These are phyloP conservation scores for Nomada goodeniana DNA, from an alignment of 2,888 invertebrate species.

Conservation along the genomic window DNA sequence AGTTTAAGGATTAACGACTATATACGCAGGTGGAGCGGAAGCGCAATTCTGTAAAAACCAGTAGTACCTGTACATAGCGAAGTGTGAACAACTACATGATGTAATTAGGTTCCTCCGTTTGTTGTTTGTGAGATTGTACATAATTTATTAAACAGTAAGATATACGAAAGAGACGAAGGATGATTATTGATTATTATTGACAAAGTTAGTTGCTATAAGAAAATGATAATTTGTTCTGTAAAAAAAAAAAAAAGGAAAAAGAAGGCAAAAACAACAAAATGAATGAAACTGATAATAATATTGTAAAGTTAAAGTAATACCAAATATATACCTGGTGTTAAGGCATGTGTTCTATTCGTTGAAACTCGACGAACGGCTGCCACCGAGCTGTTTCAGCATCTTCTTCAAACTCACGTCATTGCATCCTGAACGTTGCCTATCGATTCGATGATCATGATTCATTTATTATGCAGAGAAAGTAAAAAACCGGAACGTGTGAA, in stretches of 20 bases:
- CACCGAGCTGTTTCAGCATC: slow-evolving; percentile 23
- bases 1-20: slow-evolving; percentile 53
- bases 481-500: not conserved
- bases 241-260: slow-evolving; percentile 70
- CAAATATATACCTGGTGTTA: slow-evolving; percentile 84
- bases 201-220: slow-evolving; percentile 80
- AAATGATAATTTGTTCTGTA: slow-evolving; percentile 80
- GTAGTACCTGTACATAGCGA: slow-evolving; percentile 84
- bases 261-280: slow-evolving; percentile 41
- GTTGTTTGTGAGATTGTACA: slow-evolving; percentile 85
- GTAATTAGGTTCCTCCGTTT: slow-evolving; percentile 84
- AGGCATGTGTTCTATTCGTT: slow-evolving; percentile 69
- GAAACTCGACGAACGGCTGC: slow-evolving; percentile 24
- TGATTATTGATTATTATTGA: slow-evolving; percentile 79
- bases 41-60: slow-evolving; percentile 77
- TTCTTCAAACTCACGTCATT: slow-evolving; percentile 14
- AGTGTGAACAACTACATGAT: slow-evolving; percentile 83
- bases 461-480: not conserved
- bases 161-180: slow-evolving; percentile 70
- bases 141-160: slow-evolving; percentile 83
- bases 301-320: slow-evolving; percentile 83
- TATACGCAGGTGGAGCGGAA: slow-evolving; percentile 63
- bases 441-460: not conserved
- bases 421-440: slow-evolving; percentile 17
- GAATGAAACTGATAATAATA: slow-evolving; percentile 79